These are phyloP conservation scores for Papilio aristodemus DNA, from an alignment of 1,140 invertebrate genomes.

Conservation along the genomic window DNA sequence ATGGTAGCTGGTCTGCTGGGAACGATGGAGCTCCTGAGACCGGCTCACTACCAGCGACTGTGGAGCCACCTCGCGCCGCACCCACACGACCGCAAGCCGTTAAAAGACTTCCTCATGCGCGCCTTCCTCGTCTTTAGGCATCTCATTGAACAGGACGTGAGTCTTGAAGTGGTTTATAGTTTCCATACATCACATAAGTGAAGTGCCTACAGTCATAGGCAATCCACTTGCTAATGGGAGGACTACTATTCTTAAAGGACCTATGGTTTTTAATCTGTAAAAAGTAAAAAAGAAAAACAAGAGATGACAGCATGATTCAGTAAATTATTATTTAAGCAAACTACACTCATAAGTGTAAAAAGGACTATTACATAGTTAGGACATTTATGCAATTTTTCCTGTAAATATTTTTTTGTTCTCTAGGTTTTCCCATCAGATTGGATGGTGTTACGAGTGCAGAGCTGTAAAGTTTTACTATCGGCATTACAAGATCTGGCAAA, in stretches of 20 bases:
- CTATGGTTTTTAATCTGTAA: too few species aligned
- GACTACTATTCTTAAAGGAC: too few species aligned
- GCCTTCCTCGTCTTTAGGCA: slow-evolving; percentile 93
- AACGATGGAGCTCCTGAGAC: slow-evolving; percentile 91
- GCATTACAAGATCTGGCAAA: slow-evolving; percentile 93
- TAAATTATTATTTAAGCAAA: too few species aligned
- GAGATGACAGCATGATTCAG: too few species aligned
- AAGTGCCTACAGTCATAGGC: too few species aligned
- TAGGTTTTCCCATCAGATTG: slow-evolving; percentile 94
- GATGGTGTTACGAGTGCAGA: slow-evolving; percentile 95
- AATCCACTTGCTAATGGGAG: too few species aligned
- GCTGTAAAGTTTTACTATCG: slow-evolving; percentile 93
- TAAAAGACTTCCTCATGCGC: slow-evolving; percentile 95
- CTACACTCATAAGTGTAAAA: too few species aligned
- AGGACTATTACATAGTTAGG: too few species aligned
- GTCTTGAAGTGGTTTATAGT: slow-evolving; percentile 40
- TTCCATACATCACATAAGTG: neutral
- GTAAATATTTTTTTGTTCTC: slow-evolving; percentile 29
- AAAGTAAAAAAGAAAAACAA: too few species aligned
- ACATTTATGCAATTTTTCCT: neutral
- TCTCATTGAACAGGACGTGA: slow-evolving; percentile 87
- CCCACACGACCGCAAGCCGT: slow-evolving; percentile 86
- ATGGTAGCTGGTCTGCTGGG: slow-evolving; percentile 93
- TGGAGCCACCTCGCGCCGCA: slow-evolving; percentile 92
- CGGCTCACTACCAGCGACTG: slow-evolving; percentile 92